Evolutionary conservation across 2,888 invertebrate species (phyloP), one percentile per base, ranked within the genome.

Genomic region (Drosophila stalkeri): DNA sequence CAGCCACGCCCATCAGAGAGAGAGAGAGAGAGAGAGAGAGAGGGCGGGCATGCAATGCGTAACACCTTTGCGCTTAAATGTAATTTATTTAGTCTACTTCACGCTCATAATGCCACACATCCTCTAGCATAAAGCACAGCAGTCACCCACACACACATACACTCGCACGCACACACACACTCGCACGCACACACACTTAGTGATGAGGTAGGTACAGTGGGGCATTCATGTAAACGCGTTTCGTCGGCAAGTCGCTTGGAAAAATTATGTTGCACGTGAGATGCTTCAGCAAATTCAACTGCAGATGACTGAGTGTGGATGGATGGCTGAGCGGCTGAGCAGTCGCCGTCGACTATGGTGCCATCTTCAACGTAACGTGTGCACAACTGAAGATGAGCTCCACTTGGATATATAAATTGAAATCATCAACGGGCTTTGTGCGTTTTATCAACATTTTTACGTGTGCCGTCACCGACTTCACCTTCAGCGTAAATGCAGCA

Each of bases 211-310:
- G 47, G 43, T 39, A 47, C 20, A 46, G 51, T 39, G 70, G 60
- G 46, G 60, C 65, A 72, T 75, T 83, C 86, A 84, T 85, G 85
- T 86, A 82, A 86, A 86, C 80, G 80, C 80, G 74, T 80, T 79
- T 79, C 79, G 76, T 65, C 76, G 89, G 73, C 88, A 90, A 89
- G 89, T 91, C 91, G 88, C 88, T 83, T 75, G 91, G 91, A 91
- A 91, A 90, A 91, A 91, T 91, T 91, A 91, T 91, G 91, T 88
- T 91, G 91, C 91, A 91, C 91, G 91, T 91, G 91, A 91, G 90
- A 80, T 91, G 90, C 90, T 89, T 91, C 78, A 86, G 81, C 86
- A 90, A 84, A 87, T 85, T 74, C 77, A 37, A 72, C 75, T 87
- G 82, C 81, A 83, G 65, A 74, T 66, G 68, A 51, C 51, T 66